Base-by-base conservation (phyloP, 2,888 invertebrate species). In the Philaethria dido region DNA sequence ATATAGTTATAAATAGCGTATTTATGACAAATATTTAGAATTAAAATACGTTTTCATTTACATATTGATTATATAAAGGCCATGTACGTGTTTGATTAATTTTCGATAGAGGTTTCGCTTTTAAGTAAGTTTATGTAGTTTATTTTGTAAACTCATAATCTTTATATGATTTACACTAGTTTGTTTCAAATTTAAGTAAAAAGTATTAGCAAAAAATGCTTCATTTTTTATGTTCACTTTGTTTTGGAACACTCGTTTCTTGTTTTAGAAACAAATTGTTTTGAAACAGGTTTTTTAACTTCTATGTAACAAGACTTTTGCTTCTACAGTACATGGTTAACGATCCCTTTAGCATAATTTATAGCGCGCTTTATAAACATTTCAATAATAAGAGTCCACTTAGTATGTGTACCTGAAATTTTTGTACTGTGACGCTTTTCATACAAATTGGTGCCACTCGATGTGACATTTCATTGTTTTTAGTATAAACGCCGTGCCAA, bases 1-100 rank as follows among this genome's bases (percentile, higher is more conserved):
- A 77, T 78, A 4, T 57, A 22, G 18, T 18, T 48, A 62, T 42
- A 25, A 66, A 68, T 68, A 55, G 52, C 47, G 33, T 64, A 47
- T 42, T n/a, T 68, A 52, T 63, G 44, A 55, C 33, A 45, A 52
- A 16, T 64, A 25, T 36, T 47, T 29, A 39, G n/a, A 3, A 36
- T 13, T 45, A n/a, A 20, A 25, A 64, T 18, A 5, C n/a, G 54
- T 20, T 8, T 39, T 55, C 42, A 25, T 57, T 42, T 47, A 57
- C 4, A 48, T 64, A 45, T 48, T 25, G 25, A 57, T n/a, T n/a
- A n/a, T 45, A 33, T 11, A 11, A 57, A 25, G 16, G 39, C 39
- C 57, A 18, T 55, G 39, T 45, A 48, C 62, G 54, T 18, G 1
- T 52, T 66, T 54, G 47, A 11, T 60, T 59, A 44, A 45, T 60